Evolutionary conservation across 2,888 invertebrate species (phyloP).

Genomic region (Orthonychiurus folsomi): DNA sequence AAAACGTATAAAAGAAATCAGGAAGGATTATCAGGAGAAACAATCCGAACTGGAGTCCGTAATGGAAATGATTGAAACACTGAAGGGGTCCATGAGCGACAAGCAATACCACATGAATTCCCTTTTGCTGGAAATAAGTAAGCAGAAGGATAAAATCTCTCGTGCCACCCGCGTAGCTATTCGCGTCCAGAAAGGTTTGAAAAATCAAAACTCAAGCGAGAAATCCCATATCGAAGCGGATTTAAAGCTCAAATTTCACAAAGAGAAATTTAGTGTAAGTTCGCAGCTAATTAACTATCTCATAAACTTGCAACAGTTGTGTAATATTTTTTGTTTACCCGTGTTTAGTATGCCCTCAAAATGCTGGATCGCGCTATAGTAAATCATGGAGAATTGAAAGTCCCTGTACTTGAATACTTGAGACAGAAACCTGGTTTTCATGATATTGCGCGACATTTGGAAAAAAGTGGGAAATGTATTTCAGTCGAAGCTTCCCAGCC

Average conservation of each 20-base stretch:
- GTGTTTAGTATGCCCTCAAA: constrained; percentile 24
- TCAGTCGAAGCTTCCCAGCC: neutral
- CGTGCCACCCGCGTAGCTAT: constrained; percentile 28
- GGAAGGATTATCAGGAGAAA: constrained; percentile 7
- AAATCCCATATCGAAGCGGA: constrained; percentile 27
- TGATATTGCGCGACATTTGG: neutral
- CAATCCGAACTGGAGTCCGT: constrained; percentile 16
- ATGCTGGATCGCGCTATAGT: constrained; percentile 26
- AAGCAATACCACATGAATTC: constrained; percentile 29
- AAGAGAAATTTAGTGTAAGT: constrained; percentile 32
- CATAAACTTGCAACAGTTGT: too few relatives aligned
- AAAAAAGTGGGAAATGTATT: neutral
- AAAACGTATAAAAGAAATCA: constrained; percentile 15
- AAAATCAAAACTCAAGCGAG: constrained; percentile 15
- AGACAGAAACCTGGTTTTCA: neutral
- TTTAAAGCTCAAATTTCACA: constrained; percentile 27
- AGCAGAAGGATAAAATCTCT: constrained; percentile 34
- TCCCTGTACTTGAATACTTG: constrained; percentile 21
- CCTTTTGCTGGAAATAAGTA: constrained; percentile 28
- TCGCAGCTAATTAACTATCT: neutral
- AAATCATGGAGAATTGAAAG: constrained; percentile 18
- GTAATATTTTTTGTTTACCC: constrained; percentile 2
- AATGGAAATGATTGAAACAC: constrained; percentile 9
- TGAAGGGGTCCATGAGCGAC: constrained; percentile 23
- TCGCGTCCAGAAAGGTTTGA: constrained; percentile 21